Conservation (phyloP, 2,888 invertebrate species). For the Watsonalla cultraria region DNA sequence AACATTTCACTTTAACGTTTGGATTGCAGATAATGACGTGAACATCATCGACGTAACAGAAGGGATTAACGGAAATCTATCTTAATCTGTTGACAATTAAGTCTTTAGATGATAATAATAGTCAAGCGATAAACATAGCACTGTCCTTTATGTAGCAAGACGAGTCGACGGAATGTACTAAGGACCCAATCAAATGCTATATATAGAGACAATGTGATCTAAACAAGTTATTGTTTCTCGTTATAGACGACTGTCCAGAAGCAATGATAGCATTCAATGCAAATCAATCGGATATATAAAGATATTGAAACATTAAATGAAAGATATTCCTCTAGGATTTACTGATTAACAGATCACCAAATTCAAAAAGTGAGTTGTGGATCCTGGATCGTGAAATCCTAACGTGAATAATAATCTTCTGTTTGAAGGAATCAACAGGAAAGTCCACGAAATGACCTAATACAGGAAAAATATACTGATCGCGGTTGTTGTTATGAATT, state of each 20-base stretch:
- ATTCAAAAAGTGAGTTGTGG: too few relatives aligned
- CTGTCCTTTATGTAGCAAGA: neutral
- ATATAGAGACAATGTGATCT: conserved; percentile 26
- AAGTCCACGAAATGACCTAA: neutral
- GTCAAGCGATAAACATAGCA: too few relatives aligned
- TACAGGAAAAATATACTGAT: neutral
- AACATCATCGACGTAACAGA: neutral
- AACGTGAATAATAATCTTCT: neutral
- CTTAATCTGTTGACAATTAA: neutral
- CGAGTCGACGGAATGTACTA: neutral
- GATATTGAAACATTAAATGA: conserved; percentile 15
- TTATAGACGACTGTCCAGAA: conserved; percentile 19
- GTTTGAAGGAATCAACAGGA: neutral
- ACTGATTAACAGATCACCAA: neutral
- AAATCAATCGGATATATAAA: conserved; percentile 51
- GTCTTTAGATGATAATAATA: neutral
- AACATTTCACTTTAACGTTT: neutral
- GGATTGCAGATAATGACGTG: neutral
- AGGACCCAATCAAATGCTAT: conserved; percentile 13
- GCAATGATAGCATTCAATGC: conserved; percentile 52
- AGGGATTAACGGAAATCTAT: neutral
- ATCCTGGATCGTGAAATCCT: neutral
- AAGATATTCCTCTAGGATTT: neutral
- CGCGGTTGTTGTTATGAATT: neutral
- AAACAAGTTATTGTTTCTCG: conserved; percentile 26